These are phyloP conservation scores for Ceyx melanurus DNA, from an alignment of 2,113 vertebrate genomes.

Conservation along the genomic window DNA sequence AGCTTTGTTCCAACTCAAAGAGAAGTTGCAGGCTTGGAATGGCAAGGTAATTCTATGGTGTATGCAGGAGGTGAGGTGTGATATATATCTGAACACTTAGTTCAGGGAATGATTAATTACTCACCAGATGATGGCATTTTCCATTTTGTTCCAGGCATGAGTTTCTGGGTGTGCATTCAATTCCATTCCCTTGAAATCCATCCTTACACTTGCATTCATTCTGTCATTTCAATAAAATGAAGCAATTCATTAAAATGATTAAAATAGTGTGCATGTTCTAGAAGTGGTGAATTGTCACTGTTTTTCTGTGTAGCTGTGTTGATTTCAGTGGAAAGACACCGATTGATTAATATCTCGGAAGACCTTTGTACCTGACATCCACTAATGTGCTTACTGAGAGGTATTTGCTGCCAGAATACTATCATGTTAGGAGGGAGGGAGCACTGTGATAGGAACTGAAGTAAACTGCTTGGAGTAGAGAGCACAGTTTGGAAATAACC, in stretches of 20 bases:
- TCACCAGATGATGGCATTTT: slow-evolving; percentile 88
- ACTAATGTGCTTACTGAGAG: neutral
- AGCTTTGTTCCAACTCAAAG: neutral
- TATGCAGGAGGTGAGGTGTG: neutral
- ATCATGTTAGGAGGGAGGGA: accelerated
- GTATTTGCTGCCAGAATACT: neutral
- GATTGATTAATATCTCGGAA: neutral
- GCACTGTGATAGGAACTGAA: neutral
- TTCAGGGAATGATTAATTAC: slow-evolving; percentile 63
- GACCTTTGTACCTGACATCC: neutral
- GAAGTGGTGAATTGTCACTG: neutral
- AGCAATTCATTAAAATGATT: neutral
- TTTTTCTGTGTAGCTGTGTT: neutral
- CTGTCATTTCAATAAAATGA: slow-evolving; percentile 66
- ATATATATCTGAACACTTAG: slow-evolving; percentile 43
- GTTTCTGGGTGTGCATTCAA: slow-evolving; percentile 82
- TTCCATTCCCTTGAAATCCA: slow-evolving; percentile 86
- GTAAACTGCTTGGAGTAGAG: neutral
- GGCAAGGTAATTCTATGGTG: neutral
- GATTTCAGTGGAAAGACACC: neutral
- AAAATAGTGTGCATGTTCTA: neutral
- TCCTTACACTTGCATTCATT: slow-evolving; percentile 86
- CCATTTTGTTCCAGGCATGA: slow-evolving; percentile 79
- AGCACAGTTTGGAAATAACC: neutral
- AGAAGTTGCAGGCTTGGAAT: slow-evolving; percentile 10